phyloP scores from a whole-genome alignment of 2,797 vertebrate genomes.

The Argyrosomus regius region DNA sequence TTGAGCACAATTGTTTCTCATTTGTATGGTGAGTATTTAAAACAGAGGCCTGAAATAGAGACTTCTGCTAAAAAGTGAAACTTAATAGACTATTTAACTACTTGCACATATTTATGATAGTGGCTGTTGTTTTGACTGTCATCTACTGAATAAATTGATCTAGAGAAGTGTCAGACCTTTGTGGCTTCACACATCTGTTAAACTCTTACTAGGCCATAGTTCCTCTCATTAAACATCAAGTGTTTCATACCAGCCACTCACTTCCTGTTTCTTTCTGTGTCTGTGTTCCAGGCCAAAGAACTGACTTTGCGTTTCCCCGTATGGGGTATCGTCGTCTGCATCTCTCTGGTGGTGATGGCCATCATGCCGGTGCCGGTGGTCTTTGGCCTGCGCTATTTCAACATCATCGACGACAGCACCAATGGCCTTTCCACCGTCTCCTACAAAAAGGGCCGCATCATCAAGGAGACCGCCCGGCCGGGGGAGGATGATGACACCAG shows the following conservation, averaged over 20 bases:
- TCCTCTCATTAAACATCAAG: background rate
- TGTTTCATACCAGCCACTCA: background rate
- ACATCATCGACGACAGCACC: slow-evolving; percentile 89
- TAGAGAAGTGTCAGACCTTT: background rate
- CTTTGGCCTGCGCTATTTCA: slow-evolving; percentile 89
- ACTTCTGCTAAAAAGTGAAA: background rate
- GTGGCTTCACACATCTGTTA: background rate
- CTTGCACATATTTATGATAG: too few species aligned
- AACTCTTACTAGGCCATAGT: background rate
- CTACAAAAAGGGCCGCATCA: slow-evolving; percentile 95
- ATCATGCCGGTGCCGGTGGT: slow-evolving; percentile 93
- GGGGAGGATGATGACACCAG: slow-evolving; percentile 90
- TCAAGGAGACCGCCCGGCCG: slow-evolving; percentile 89
- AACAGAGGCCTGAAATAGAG: background rate
- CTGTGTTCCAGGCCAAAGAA: slow-evolving; percentile 84
- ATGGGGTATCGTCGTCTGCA: slow-evolving; percentile 91
- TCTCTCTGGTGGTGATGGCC: slow-evolving; percentile 91
- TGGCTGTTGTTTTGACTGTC: too few species aligned
- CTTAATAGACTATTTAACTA: background rate
- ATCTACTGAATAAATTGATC: background rate
- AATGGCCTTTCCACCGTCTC: slow-evolving; percentile 89
- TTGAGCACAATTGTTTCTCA: background rate
- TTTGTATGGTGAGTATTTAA: background rate
- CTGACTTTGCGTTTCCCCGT: slow-evolving; percentile 87
- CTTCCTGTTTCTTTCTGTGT: background rate